Percentiles rank a stretch among this genome's conserved stretches.
Evolutionary conservation across 2,797 vertebrate species (phyloP).

Genomic region (Pseudotriccus pelzelni): DNA sequence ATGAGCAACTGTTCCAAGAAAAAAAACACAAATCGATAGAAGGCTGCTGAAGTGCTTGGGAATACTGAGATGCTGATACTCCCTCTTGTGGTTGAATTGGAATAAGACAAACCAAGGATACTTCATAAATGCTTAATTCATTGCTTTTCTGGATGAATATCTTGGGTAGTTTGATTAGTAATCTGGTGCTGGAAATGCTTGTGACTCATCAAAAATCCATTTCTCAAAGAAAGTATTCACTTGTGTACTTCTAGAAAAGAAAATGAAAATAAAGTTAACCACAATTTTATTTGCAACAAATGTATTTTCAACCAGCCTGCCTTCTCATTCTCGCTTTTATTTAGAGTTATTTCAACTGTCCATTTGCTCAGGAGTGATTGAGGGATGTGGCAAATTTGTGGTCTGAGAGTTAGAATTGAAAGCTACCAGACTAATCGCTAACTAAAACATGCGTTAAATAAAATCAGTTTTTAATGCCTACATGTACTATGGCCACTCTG

Average conservation of each 20-base stretch:
- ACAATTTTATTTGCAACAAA: neutral
- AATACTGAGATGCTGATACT: constrained; percentile 29
- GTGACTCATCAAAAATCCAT: neutral
- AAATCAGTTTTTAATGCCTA: neutral
- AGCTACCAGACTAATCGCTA: neutral
- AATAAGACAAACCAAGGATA: neutral
- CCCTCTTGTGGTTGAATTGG: constrained; percentile 61
- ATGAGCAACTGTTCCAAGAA: neutral
- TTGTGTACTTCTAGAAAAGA: neutral
- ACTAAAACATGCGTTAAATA: neutral
- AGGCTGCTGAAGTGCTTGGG: neutral
- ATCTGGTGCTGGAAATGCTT: neutral
- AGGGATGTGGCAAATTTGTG: neutral
- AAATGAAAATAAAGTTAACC: neutral
- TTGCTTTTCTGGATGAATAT: too few relatives aligned
- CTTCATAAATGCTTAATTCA: neutral
- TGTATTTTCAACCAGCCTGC: neutral
- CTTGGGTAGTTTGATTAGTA: neutral
- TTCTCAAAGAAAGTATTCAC: neutral
- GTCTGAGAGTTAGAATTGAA: neutral
- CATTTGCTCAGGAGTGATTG: neutral
- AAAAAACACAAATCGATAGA: neutral
- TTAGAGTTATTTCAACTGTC: neutral
- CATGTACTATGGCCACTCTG: neutral
- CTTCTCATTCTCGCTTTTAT: neutral